phyloP scores from a whole-genome alignment of 2,888 invertebrate species.

The Caenorhabditis wallacei region DNA sequence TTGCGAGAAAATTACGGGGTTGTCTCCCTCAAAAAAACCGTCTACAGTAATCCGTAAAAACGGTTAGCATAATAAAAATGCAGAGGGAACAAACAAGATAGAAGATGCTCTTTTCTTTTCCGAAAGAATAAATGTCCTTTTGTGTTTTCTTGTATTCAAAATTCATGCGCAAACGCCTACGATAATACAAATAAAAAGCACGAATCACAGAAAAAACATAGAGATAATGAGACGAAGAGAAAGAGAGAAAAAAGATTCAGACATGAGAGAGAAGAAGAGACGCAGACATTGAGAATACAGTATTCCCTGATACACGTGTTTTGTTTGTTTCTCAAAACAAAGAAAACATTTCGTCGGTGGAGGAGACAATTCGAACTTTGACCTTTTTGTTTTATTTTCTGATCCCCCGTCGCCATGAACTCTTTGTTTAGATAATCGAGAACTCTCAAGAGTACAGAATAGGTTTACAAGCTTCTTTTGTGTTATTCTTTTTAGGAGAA shows the following conservation, averaged over 20 bases:
- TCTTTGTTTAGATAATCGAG: conserved; percentile 24
- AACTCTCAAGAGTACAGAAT: conserved; percentile 24
- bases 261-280: neutral
- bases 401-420: conserved; percentile 2
- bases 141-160: conserved; percentile 14
- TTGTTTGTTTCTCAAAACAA: conserved; percentile 45
- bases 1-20: conserved; percentile 34
- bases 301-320: conserved; percentile 17
- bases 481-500: neutral
- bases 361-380: conserved; percentile 41
- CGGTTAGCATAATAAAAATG: conserved; percentile 48
- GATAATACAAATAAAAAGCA: conserved; percentile 38
- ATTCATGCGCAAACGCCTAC: conserved; percentile 57
- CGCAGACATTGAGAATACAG: neutral
- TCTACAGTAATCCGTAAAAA: conserved; percentile 43
- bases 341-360: neutral
- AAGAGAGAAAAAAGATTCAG: conserved; percentile 5
- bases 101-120: conserved; percentile 34
- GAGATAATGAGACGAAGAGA: neutral
- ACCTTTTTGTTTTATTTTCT: conserved; percentile 33
- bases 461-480: neutral
- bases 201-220: conserved; percentile 23
- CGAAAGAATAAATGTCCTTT: conserved; percentile 11
- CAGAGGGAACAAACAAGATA: conserved; percentile 22
- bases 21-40: neutral